Percentiles rank a stretch among this genome's conserved stretches.
Evolutionary conservation across 2,888 invertebrate species (phyloP).

Genomic region (Lobophora halterata): DNA sequence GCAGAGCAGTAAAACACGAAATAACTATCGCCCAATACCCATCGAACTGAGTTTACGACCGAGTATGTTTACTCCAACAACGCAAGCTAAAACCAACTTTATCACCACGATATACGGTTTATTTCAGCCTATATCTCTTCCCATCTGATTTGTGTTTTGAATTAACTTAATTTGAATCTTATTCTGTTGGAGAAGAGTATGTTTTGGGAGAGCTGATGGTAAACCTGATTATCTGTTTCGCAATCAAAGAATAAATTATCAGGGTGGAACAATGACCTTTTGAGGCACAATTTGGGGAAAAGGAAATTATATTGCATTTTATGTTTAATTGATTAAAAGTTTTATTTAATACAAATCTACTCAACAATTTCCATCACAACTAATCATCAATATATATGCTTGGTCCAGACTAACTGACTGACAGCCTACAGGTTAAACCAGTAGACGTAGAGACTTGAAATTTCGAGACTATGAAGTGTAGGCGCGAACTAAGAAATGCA

Average conservation of each 20-base stretch:
- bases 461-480: no score
- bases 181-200: constrained; percentile 1
- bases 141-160: background rate
- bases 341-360: no score
- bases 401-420: no score
- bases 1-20: constrained; percentile 24
- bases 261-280: constrained; percentile 21
- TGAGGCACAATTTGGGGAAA: constrained; percentile 6
- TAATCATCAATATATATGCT: no score
- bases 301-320: no score
- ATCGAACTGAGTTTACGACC: constrained; percentile 27
- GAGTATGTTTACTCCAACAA: constrained; percentile 13
- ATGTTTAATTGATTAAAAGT: no score
- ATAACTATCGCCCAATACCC: constrained; percentile 24
- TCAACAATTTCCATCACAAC: no score
- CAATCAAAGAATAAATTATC: constrained; percentile 24
- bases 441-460: no score
- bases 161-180: constrained; percentile 7
- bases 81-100: constrained; percentile 10
- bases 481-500: no score
- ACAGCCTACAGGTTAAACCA: no score
- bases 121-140: background rate
- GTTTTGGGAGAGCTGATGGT: background rate
- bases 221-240: constrained; percentile 14
- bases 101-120: background rate